Percentiles rank a stretch among this genome's conserved stretches.
These are phyloP conservation scores for Eclectus roratus DNA, from an alignment of 2,113 vertebrate genomes.

Conservation along the genomic window DNA sequence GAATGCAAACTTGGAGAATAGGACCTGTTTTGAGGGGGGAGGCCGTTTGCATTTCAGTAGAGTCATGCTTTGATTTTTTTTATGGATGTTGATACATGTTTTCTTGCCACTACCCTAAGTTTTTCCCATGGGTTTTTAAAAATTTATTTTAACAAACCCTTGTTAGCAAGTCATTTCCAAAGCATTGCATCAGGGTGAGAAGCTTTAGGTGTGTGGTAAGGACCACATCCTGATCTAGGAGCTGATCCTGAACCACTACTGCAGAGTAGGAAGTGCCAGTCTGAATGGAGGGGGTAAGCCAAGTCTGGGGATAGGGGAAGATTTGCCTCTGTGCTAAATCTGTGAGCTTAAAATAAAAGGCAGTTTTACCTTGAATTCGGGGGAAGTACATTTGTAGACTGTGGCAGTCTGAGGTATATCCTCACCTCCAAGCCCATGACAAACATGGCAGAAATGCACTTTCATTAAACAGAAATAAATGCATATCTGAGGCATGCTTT, in stretches of 20 bases:
- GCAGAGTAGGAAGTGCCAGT: neutral
- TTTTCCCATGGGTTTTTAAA: neutral
- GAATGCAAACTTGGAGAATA: neutral
- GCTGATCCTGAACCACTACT: neutral
- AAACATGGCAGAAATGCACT: accelerated
- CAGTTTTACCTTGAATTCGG: neutral
- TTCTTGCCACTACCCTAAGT: neutral
- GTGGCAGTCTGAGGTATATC: neutral
- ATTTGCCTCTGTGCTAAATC: neutral
- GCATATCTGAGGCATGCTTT: neutral
- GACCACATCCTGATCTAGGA: neutral
- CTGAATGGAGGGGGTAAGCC: neutral
- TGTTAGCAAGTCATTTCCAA: neutral
- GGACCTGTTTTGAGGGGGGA: neutral
- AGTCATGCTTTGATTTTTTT: neutral
- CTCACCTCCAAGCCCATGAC: accelerated
- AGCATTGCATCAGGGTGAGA: neutral
- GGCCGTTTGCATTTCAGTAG: neutral
- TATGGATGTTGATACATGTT: neutral
- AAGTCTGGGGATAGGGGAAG: neutral
- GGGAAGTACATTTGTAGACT: neutral
- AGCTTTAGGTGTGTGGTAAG: neutral
- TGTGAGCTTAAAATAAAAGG: neutral
- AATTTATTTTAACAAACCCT: neutral
- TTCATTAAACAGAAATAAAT: neutral